Conservation (phyloP, 2,888 invertebrate genomes). For the Hirtodrosophila trivittata region DNA sequence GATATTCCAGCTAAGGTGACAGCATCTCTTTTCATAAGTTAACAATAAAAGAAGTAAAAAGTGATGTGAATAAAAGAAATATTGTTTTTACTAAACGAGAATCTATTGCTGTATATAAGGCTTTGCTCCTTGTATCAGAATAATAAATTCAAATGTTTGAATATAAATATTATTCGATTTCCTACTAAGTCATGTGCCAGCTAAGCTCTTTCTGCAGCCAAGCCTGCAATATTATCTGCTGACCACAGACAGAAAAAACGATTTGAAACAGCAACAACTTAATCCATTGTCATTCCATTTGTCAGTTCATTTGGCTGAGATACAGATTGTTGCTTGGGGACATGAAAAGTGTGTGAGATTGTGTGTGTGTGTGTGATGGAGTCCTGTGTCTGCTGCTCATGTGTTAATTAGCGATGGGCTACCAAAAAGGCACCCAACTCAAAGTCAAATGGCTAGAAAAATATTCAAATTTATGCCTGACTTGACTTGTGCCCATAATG, state of each 20-base stretch:
- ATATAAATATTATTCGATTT: neutral
- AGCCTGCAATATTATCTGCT: conserved; percentile 32
- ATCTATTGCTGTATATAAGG: no score
- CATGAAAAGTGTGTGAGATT: conserved; percentile 8
- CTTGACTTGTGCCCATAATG: conserved; percentile 53
- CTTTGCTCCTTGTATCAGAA: neutral
- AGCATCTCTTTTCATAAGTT: no score
- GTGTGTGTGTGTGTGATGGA: neutral
- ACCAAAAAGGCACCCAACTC: conserved; percentile 49
- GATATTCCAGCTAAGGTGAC: no score
- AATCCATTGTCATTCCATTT: conserved; percentile 13
- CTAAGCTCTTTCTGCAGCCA: neutral
- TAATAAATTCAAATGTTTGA: conserved; percentile 2
- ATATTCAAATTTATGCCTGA: conserved; percentile 75
- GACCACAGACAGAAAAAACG: conserved; percentile 43
- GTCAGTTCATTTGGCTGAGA: conserved; percentile 34
- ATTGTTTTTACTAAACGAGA: no score
- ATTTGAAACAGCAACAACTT: conserved; percentile 26
- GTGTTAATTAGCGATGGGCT: conserved; percentile 68
- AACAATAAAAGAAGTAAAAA: no score
- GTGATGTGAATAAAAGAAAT: no score
- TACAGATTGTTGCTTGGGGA: conserved; percentile 32
- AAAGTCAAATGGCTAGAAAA: conserved; percentile 59
- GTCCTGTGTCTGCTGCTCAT: conserved; percentile 62
- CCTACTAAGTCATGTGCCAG: neutral